A percentile compares a stretch with the other conserved stretches of the same genome.
These are phyloP conservation scores for Etheostoma cragini DNA, from an alignment of 2,113 vertebrate genomes.

Conservation along the genomic window DNA sequence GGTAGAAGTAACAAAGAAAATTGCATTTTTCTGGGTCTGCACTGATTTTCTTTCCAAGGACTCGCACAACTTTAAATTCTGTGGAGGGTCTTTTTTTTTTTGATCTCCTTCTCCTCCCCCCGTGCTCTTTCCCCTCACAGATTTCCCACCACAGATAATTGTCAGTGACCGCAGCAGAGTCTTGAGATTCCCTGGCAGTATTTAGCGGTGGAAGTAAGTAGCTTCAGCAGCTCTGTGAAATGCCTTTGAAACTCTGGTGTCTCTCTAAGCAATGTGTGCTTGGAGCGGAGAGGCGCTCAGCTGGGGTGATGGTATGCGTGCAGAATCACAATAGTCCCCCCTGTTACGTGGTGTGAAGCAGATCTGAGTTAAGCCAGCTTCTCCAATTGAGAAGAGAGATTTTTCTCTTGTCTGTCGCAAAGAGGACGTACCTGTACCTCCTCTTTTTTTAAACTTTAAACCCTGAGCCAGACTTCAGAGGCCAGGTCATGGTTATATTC, in stretches of 20 bases:
- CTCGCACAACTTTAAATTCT: constrained; percentile 60
- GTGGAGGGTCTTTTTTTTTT: constrained; percentile 14
- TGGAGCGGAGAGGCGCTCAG: constrained; percentile 39
- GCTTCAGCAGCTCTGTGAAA: constrained; percentile 67
- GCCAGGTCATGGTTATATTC: constrained; percentile 39
- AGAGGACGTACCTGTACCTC: constrained; percentile 42
- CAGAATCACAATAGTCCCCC: constrained; percentile 79
- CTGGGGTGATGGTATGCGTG: constrained; percentile 74
- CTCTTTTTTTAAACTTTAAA: constrained; percentile 40
- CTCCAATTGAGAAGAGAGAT: constrained; percentile 35
- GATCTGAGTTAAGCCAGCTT: constrained; percentile 61
- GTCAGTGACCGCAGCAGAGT: constrained; percentile 60
- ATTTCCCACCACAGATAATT: constrained; percentile 70
- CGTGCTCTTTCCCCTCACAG: constrained; percentile 26
- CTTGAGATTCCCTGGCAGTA: constrained; percentile 72
- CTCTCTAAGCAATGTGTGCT: constrained; percentile 53
- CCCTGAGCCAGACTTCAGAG: constrained; percentile 42
- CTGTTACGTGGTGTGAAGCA: constrained; percentile 67
- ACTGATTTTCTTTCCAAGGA: constrained; percentile 43
- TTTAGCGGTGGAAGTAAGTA: constrained; percentile 68
- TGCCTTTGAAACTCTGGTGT: constrained; percentile 69
- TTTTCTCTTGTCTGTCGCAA: constrained; percentile 39
- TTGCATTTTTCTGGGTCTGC: neutral
- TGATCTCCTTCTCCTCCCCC: neutral
- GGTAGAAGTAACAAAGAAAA: constrained; percentile 6